Conservation (phyloP, 2,797 vertebrate genomes). For the Astyanax mexicanus region DNA sequence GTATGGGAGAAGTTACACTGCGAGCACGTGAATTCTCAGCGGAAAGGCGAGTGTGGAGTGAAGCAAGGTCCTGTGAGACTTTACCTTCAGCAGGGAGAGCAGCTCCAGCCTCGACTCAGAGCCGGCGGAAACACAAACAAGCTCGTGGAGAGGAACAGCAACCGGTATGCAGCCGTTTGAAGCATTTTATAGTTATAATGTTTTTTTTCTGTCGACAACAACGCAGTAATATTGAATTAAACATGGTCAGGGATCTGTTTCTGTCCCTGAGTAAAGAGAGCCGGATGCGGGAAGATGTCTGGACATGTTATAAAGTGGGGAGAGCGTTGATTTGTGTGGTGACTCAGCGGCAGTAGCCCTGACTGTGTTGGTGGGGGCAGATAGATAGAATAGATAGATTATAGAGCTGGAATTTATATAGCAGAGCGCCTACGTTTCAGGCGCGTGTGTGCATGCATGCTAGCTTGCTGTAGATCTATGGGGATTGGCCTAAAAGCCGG, state of each 20-base stretch:
- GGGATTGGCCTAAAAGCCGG: background rate
- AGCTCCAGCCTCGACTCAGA: background rate
- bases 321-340: background rate
- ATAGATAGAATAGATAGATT: too few relatives aligned
- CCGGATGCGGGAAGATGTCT: background rate
- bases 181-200: too few relatives aligned
- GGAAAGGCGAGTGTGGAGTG: constrained; percentile 23
- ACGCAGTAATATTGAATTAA: too few relatives aligned
- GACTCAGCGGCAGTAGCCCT: background rate
- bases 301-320: background rate
- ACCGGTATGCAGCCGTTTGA: constrained; percentile 18
- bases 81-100: background rate
- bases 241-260: too few relatives aligned
- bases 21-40: constrained; percentile 60
- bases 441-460: background rate
- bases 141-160: constrained; percentile 5
- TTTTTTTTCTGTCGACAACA: too few relatives aligned
- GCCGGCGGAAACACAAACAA: background rate
- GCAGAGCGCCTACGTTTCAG: background rate
- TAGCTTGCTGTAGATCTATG: too few relatives aligned
- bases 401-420: too few relatives aligned
- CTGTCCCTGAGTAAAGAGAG: too few relatives aligned
- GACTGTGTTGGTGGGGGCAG: too few relatives aligned
- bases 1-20: constrained; percentile 64
- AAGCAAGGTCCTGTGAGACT: background rate